These are phyloP conservation scores for Drosophila stalkeri DNA, from an alignment of 2,888 invertebrate species.

Conservation along the genomic window DNA sequence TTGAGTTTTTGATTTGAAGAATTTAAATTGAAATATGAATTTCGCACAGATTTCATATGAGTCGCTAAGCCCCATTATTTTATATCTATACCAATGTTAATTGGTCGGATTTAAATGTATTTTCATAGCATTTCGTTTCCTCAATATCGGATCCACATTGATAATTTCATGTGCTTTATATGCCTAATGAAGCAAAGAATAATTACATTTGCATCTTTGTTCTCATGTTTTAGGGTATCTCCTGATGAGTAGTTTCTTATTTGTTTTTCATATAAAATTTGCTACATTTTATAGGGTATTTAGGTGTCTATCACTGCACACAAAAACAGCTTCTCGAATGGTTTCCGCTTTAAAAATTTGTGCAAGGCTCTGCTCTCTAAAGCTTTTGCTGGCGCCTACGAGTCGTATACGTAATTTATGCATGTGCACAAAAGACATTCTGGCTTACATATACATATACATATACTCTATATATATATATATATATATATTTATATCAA, in stretches of 20 bases:
- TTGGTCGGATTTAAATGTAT: too few relatives aligned
- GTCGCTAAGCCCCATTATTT: too few relatives aligned
- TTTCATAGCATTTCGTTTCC: too few relatives aligned
- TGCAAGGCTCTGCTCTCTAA: slow-evolving; percentile 52
- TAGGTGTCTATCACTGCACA: neutral
- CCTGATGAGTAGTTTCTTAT: neutral
- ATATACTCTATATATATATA: slow-evolving; percentile 10
- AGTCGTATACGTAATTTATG: slow-evolving; percentile 79
- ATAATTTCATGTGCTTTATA: too few relatives aligned
- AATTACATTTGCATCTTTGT: too few relatives aligned
- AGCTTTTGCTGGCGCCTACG: slow-evolving; percentile 25
- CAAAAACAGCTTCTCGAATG: neutral
- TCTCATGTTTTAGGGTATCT: neutral
- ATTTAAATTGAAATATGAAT: neutral
- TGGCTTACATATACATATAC: slow-evolving; percentile 7
- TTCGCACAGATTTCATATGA: too few relatives aligned
- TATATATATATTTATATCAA: slow-evolving; percentile 64
- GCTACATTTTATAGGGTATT: neutral
- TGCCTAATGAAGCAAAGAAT: too few relatives aligned
- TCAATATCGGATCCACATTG: too few relatives aligned
- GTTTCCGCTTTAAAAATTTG: slow-evolving; percentile 36
- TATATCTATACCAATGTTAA: too few relatives aligned
- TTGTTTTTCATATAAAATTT: neutral
- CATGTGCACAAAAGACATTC: slow-evolving; percentile 58
- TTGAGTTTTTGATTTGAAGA: neutral